Evolutionary conservation across 1,140 invertebrate genomes (phyloP).

Genomic region (Penaeus chinensis): DNA sequence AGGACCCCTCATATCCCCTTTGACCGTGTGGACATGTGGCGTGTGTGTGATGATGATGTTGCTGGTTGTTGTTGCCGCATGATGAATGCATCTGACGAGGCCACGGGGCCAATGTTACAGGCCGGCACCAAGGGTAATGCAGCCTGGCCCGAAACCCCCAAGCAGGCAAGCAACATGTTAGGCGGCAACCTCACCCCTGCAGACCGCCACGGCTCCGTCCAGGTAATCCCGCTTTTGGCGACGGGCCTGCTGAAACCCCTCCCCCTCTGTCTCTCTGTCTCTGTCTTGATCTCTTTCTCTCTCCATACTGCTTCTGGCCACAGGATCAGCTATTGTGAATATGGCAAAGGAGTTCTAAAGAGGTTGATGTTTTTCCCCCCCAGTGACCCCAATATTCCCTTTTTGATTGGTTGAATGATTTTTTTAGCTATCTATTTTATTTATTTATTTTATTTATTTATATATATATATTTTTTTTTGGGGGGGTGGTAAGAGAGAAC

Average conservation of each 20-base stretch:
- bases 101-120: slow-evolving; percentile 68
- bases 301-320: not conserved
- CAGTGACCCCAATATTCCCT: too few relatives aligned
- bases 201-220: slow-evolving; percentile 92
- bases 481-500: too few relatives aligned
- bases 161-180: slow-evolving; percentile 65
- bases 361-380: too few relatives aligned
- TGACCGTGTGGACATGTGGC: slow-evolving; percentile 10
- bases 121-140: slow-evolving; percentile 68
- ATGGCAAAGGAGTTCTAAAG: too few relatives aligned
- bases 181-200: slow-evolving; percentile 85
- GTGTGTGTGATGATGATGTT: slow-evolving; percentile 33
- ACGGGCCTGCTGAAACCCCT: slow-evolving; percentile 16
- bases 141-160: slow-evolving; percentile 65
- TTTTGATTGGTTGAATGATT: too few relatives aligned
- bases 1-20: too few relatives aligned
- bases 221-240: slow-evolving; percentile 75
- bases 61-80: slow-evolving; percentile 19
- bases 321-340: slow-evolving; percentile 1
- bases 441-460: too few relatives aligned
- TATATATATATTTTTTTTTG: too few relatives aligned
- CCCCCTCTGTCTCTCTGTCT: not conserved
- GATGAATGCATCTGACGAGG: slow-evolving; percentile 72
- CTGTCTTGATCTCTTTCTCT: not conserved
- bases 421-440: too few relatives aligned